Conservation (phyloP, 2,797 vertebrate genomes). For the Sibirionetta formosa region DNA sequence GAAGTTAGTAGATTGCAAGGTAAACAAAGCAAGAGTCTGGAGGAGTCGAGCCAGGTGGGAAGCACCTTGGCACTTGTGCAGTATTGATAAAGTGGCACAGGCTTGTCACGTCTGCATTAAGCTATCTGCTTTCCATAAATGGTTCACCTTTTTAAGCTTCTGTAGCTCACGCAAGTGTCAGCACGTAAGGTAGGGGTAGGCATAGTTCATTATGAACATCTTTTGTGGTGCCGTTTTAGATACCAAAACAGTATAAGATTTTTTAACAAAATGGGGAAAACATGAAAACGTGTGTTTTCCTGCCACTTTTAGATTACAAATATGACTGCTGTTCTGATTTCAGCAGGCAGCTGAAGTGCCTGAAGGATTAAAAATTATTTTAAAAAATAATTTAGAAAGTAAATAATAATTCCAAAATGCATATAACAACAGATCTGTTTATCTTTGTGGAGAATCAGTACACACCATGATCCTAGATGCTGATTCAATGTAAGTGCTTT, state of each 20-base stretch:
- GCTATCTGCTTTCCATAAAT: not conserved
- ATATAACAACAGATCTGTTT: not conserved
- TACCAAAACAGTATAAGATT: not conserved
- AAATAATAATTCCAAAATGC: not conserved
- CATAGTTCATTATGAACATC: not conserved
- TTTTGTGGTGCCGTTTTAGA: not conserved
- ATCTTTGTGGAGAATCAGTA: not conserved
- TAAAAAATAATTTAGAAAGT: not conserved
- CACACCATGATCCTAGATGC: not conserved
- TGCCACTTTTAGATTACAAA: not conserved
- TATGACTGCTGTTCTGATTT: not conserved
- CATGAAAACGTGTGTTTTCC: fast-evolving
- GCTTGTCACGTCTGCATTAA: slow-evolving; percentile 19
- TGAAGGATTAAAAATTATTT: not conserved
- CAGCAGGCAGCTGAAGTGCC: not conserved
- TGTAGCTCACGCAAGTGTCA: not conserved
- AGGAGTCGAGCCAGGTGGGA: slow-evolving; percentile 14
- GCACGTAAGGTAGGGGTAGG: not conserved
- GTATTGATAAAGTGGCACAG: slow-evolving; percentile 17
- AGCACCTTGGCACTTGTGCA: not conserved
- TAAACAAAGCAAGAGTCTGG: not conserved
- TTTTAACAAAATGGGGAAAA: not conserved
- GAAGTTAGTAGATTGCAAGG: not conserved
- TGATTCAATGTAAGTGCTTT: not conserved
- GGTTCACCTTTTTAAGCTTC: slow-evolving; percentile 2